Evolutionary conservation across 2,797 vertebrate species (phyloP), one percentile per base, ranked within the genome.

Genomic region (Pogonophryne albipinna): DNA sequence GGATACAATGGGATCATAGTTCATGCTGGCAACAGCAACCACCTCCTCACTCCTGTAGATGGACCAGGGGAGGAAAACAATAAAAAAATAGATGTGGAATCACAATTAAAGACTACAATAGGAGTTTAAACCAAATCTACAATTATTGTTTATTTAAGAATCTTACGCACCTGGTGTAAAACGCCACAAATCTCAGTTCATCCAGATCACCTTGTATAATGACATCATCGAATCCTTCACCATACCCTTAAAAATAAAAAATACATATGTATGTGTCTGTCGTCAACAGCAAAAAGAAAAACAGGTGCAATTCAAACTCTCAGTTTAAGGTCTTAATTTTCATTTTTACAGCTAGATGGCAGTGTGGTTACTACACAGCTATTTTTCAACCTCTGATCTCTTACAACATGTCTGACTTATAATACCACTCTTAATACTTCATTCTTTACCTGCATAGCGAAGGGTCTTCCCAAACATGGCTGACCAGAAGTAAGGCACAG

Each of bases 201-300:
- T 99, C 98, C 88, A 99, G 90, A 88, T 99, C 98, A 71, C 98
- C 98, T 92, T 99, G 98, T 93, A 99, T 98, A 81, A 99, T 95
- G 85, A 99, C 98, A 42, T 99, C 97, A 89, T 99, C 98, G 9
- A 99, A 99, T 69, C 98, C 98, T 69, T 99, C 98, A 76, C 98
- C 98, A 0, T 98, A 97, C 88, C 98, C 98, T 99, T 93, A 74
- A 74, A 31, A 23, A 67, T 14, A 65, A 9, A 20, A 2, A 68
- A 14, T 27, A 46, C n/a, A 15, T 34, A 13, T 56, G 7, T 31
- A 47, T 67, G 44, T 64, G 42, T 27, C 27, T 27, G 27, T 27
- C 27, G 27, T 64, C 42, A 74, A 51, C n/a, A 62, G 41, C 16
- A 62, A 38, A 20, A 45, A 1, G 20, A 47, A 46, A 45, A 68